phyloP scores from a whole-genome alignment of 1,140 invertebrate species.

The Aethina tumida region DNA sequence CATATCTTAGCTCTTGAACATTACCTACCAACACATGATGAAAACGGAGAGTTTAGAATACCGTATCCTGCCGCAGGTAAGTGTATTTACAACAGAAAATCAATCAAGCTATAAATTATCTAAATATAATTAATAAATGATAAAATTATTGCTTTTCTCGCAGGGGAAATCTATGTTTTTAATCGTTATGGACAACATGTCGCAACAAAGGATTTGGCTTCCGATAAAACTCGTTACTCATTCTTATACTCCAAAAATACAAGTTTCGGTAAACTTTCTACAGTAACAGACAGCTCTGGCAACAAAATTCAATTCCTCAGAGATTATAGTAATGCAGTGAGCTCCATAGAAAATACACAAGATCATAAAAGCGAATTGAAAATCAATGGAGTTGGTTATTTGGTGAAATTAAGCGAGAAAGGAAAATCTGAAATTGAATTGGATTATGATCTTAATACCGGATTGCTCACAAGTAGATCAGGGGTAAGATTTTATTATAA shows the following conservation, averaged over 20 bases:
- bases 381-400: slow-evolving; percentile 76
- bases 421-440: slow-evolving; percentile 71
- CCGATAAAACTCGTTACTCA: slow-evolving; percentile 83
- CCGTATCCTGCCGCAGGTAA: slow-evolving; percentile 79
- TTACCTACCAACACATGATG: slow-evolving; percentile 78
- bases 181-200: slow-evolving; percentile 92
- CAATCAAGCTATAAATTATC: no score
- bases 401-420: slow-evolving; percentile 72
- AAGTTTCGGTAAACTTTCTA: slow-evolving; percentile 86
- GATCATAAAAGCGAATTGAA: slow-evolving; percentile 84
- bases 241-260: slow-evolving; percentile 96
- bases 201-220: slow-evolving; percentile 84
- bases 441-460: slow-evolving; percentile 75
- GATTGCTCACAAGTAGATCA: slow-evolving; percentile 68
- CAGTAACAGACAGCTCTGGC: slow-evolving; percentile 83
- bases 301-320: slow-evolving; percentile 87
- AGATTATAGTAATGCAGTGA: slow-evolving; percentile 82
- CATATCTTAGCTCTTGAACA: slow-evolving; percentile 84
- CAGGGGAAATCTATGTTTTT: slow-evolving; percentile 90
- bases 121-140: no score
- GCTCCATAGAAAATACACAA: slow-evolving; percentile 88
- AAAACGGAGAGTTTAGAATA: slow-evolving; percentile 87
- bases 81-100: no score
- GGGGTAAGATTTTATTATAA: slow-evolving; percentile 42
- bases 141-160: no score